Base-by-base conservation (phyloP, 2,888 invertebrate genomes). In the Meghimatium bilineatum region DNA sequence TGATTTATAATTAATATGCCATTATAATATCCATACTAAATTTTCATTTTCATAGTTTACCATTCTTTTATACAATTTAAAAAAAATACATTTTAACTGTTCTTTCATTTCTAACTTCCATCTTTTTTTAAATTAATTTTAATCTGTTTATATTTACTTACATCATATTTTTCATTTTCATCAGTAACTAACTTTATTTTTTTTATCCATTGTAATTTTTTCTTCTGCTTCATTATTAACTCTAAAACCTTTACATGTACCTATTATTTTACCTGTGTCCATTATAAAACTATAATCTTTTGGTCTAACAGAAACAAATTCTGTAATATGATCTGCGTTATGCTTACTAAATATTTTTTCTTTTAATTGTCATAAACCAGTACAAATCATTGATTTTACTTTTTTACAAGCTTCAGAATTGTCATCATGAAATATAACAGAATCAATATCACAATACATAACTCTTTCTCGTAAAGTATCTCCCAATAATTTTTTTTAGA, bases 401-500 rank as follows among this genome's bases (percentile, higher is more conserved):
- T 63, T 63, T 63, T 63, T n/a, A 63, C 63, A 63, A 63, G 63
- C 63, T 63, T 63, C 63, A 23, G 63, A 63, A 49, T 49, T 49
- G 17, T 49, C 49, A 49, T 49, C 63, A 26, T 63, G 8, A 26
- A 20, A 63, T 63, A n/a, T 26, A 63, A 63, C 26, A 63, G 23
- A 63, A n/a, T 63, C 63, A 26, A 26, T 26, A 63, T 63, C 63
- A 63, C 63, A 63, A 63, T 63, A 63, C 63, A 63, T 23, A 63
- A 63, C 69, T 69, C 69, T 69, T 69, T 69, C 36, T 36, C 26
- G 20, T 69, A 69, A 36, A 69, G 26, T 69, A 36, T 69, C 69
- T 69, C n/a, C n/a, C n/a, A 69, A 69, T 36, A 69, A 36, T 2
- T 69, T 36, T 36, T 69, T 36, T 69, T 36, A 69, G 12, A 34